phyloP scores from a whole-genome alignment of 2,113 vertebrate genomes.

The Andinoacara biseriatus region DNA sequence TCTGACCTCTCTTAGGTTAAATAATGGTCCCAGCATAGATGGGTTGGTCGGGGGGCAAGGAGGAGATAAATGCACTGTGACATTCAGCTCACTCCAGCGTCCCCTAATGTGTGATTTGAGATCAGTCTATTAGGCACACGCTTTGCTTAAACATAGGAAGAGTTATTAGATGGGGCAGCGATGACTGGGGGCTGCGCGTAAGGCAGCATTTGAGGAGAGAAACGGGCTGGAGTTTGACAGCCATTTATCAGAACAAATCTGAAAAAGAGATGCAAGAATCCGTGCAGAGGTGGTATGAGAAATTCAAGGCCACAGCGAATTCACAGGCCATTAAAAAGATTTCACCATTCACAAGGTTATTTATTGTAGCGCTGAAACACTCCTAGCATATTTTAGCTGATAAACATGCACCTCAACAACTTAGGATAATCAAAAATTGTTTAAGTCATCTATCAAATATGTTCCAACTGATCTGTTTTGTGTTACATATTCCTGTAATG shows the following conservation, averaged over 20 bases:
- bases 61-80: slow-evolving; percentile 76
- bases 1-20: slow-evolving; percentile 78
- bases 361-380: neutral
- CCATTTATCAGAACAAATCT: slow-evolving; percentile 58
- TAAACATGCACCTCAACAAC: neutral
- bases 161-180: slow-evolving; percentile 73
- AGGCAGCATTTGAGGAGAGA: slow-evolving; percentile 48
- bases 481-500: neutral
- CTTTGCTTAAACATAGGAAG: slow-evolving; percentile 75
- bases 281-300: slow-evolving; percentile 7
- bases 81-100: slow-evolving; percentile 69
- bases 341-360: neutral
- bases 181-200: slow-evolving; percentile 51
- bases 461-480: neutral
- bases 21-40: slow-evolving; percentile 68
- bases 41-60: slow-evolving; percentile 56
- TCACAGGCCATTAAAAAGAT: neutral
- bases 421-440: neutral
- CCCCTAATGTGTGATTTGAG: slow-evolving; percentile 74
- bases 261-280: slow-evolving; percentile 20
- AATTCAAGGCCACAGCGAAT: slow-evolving; percentile 3
- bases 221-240: slow-evolving; percentile 25
- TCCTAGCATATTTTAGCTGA: neutral
- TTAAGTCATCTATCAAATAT: neutral
- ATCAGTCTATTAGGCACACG: slow-evolving; percentile 70